A percentile compares a stretch with the other conserved stretches of the same genome.
Evolutionary conservation across 2,888 invertebrate species (phyloP).

Genomic region (Nomada fucata): DNA sequence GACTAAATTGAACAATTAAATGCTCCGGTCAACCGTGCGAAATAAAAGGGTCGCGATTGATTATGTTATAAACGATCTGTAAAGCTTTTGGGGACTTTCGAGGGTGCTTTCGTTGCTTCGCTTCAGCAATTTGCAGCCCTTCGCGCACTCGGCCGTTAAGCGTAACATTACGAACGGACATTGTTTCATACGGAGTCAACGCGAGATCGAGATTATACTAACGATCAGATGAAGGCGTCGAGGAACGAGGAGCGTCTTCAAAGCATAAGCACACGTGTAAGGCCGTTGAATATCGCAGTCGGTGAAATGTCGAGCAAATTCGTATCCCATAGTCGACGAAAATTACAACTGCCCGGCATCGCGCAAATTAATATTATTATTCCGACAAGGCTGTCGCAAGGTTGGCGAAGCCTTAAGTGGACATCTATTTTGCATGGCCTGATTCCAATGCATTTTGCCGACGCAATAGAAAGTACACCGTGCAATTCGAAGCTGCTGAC

Average conservation of each 20-base stretch:
- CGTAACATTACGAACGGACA: no score
- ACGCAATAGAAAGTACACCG: slow-evolving; percentile 24
- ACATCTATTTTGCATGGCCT: slow-evolving; percentile 53
- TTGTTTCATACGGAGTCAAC: no score
- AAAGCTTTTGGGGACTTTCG: not conserved
- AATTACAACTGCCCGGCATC: slow-evolving; percentile 8
- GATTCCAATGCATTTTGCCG: slow-evolving; percentile 43
- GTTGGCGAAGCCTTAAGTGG: slow-evolving; percentile 61
- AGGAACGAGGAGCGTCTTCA: slow-evolving; percentile 18
- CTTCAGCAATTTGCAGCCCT: no score
- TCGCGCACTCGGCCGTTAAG: no score
- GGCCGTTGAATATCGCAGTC: not conserved
- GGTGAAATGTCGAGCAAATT: slow-evolving; percentile 10
- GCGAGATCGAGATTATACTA: slow-evolving; percentile 1
- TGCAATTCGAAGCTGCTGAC: slow-evolving; percentile 43
- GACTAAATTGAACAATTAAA: no score
- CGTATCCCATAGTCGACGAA: slow-evolving; percentile 21
- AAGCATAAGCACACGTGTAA: not conserved
- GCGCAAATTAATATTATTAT: slow-evolving; percentile 60
- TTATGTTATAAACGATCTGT: no score
- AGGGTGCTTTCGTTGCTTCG: not conserved
- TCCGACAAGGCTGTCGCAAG: slow-evolving; percentile 56
- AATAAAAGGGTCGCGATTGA: not conserved
- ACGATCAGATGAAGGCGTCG: not conserved
- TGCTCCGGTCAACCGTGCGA: not conserved